phyloP scores from a whole-genome alignment of 2,113 vertebrate genomes.

The Vidua chalybeata region DNA sequence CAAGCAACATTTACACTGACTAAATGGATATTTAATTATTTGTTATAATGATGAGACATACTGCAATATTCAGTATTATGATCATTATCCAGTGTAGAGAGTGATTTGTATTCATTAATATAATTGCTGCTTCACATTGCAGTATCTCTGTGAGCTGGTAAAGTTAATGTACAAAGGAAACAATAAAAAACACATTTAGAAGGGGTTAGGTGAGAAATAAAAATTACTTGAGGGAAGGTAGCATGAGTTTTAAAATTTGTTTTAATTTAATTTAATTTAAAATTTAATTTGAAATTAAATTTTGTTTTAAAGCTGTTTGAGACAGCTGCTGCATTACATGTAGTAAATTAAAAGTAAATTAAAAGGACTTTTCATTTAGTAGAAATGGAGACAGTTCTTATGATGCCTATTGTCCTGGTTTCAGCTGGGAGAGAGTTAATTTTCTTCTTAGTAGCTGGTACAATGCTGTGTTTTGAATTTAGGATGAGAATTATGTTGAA shows the following conservation, averaged over 20 bases:
- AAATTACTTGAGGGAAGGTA: neutral
- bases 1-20: neutral
- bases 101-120: conserved; percentile 26
- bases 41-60: neutral
- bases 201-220: neutral
- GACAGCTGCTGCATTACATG: neutral
- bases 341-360: neutral
- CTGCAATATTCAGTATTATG: neutral
- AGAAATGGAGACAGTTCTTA: neutral
- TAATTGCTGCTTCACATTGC: neutral
- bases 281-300: neutral
- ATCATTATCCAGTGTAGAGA: neutral
- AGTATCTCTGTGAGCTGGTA: neutral
- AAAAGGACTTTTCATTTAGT: neutral
- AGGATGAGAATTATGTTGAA: neutral
- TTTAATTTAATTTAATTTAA: neutral
- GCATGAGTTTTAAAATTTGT: neutral
- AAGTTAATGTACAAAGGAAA: neutral
- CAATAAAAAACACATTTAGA: neutral
- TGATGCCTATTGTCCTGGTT: neutral
- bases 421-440: neutral
- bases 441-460: neutral
- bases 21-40: conserved; percentile 25
- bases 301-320: neutral
- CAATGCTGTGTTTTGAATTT: neutral